A percentile compares a stretch with the other conserved stretches of the same genome.
phyloP scores from a whole-genome alignment of 2,113 vertebrate species.

The Brachirus orientalis region DNA sequence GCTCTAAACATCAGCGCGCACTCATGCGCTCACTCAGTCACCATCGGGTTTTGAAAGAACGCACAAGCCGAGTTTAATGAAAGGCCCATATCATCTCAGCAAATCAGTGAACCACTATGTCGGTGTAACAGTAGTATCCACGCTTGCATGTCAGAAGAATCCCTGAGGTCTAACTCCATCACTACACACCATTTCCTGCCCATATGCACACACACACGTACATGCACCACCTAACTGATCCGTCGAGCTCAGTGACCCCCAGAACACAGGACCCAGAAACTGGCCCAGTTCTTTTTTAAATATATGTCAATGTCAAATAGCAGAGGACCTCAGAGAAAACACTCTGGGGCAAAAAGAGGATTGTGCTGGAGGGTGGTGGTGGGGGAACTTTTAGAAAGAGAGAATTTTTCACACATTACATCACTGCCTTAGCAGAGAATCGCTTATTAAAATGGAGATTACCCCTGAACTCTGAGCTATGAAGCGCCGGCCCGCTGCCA shows the following conservation, averaged over 20 bases:
- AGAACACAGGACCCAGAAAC: slow-evolving; percentile 59
- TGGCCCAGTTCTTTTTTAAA: slow-evolving; percentile 70
- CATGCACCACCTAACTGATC: slow-evolving; percentile 23
- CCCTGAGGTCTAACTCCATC: slow-evolving; percentile 9
- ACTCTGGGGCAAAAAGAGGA: slow-evolving; percentile 4
- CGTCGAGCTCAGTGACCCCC: slow-evolving; percentile 44
- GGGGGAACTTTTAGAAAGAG: slow-evolving; percentile 1
- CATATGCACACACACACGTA: slow-evolving; percentile 60
- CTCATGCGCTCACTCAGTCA: neutral
- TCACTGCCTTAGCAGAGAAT: slow-evolving; percentile 58
- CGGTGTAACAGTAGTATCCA: slow-evolving; percentile 29
- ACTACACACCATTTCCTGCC: slow-evolving; percentile 43
- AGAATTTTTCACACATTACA: slow-evolving; percentile 73
- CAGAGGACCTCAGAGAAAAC: slow-evolving; percentile 60
- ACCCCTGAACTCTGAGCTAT: slow-evolving; percentile 64
- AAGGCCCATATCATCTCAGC: slow-evolving; percentile 5
- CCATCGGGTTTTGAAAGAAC: no score
- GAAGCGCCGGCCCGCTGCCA: slow-evolving; percentile 51
- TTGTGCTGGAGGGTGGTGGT: neutral
- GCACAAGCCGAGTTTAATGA: slow-evolving; percentile 8
- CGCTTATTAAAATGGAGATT: slow-evolving; percentile 72
- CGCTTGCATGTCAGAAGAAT: slow-evolving; percentile 17
- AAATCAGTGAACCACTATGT: slow-evolving; percentile 33
- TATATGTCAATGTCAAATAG: slow-evolving; percentile 63
- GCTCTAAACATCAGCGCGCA: slow-evolving; percentile 33